phyloP scores from a whole-genome alignment of 2,888 invertebrate species.

The Cylindroiulus punctatus region DNA sequence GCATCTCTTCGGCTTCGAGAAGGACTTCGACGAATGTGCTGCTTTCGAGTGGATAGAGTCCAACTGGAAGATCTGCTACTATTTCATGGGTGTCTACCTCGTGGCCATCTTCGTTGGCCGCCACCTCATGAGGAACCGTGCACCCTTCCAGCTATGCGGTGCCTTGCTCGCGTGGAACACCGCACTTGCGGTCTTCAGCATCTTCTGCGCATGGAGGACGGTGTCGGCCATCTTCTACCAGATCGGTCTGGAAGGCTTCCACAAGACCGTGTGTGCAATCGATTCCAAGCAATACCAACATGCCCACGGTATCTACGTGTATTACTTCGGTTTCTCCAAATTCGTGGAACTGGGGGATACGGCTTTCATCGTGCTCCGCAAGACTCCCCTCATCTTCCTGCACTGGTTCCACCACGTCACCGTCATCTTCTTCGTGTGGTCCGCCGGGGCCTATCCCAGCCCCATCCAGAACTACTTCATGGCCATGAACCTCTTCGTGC shows the following conservation, averaged over 20 bases:
- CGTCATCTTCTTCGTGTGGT: background rate
- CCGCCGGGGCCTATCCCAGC: background rate
- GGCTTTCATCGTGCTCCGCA: background rate
- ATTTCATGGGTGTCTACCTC: too few relatives aligned
- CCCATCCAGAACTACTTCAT: background rate
- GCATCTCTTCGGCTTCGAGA: too few relatives aligned
- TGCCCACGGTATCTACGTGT: background rate
- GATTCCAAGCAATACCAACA: background rate
- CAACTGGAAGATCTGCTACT: too few relatives aligned
- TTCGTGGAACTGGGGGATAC: background rate
- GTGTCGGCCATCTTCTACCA: background rate
- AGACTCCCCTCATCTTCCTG: background rate
- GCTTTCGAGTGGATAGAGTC: too few relatives aligned
- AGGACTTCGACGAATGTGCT: too few relatives aligned
- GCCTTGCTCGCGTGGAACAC: slow-evolving; percentile 93
- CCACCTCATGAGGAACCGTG: slow-evolving; percentile 90
- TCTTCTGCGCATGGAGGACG: slow-evolving; percentile 64
- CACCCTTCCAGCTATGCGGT: slow-evolving; percentile 87
- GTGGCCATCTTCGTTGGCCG: slow-evolving; percentile 94
- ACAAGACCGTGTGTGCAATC: background rate
- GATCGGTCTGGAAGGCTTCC: background rate
- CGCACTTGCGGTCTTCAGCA: slow-evolving; percentile 90
- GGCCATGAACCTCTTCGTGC: background rate
- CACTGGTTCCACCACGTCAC: slow-evolving; percentile 34
- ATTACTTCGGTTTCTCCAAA: background rate